These are phyloP conservation scores for Corticium candelabrum DNA, from an alignment of 37 sponge, comb jelly and placozoan species.

Conservation along the genomic window DNA sequence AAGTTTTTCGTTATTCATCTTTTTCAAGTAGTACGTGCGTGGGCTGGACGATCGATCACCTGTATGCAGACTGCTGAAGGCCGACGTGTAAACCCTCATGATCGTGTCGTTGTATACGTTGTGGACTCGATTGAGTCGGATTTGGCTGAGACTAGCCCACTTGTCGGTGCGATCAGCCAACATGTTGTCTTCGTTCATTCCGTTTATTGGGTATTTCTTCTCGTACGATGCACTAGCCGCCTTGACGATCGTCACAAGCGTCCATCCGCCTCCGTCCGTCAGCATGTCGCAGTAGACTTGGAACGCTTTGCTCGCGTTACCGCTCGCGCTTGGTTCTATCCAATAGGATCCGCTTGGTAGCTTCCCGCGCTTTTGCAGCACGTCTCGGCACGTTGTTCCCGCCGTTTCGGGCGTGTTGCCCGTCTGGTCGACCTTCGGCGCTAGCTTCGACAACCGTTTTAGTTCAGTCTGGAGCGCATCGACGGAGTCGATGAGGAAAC, in stretches of 20 bases:
- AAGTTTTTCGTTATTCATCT: not conserved
- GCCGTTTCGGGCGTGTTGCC: not conserved
- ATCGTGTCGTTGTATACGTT: not conserved
- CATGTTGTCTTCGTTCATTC: not conserved
- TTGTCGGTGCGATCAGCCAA: not conserved
- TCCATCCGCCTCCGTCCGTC: slow-evolving; percentile 1
- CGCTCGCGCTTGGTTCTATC: not conserved
- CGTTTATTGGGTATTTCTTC: not conserved
- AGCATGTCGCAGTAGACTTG: not conserved
- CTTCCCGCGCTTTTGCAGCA: not conserved
- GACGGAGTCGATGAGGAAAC: too few relatives aligned
- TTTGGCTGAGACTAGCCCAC: not conserved
- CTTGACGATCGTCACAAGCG: not conserved
- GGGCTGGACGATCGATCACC: too few relatives aligned
- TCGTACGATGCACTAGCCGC: not conserved
- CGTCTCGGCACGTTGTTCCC: not conserved
- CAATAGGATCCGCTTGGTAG: not conserved
- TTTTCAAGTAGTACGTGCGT: not conserved
- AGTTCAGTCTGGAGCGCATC: too few relatives aligned
- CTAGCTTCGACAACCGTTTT: too few relatives aligned
- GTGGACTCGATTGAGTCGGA: not conserved
- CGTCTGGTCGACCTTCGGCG: not conserved
- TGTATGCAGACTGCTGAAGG: not conserved
- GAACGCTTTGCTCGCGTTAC: not conserved
- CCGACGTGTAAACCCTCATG: not conserved